phyloP scores from a whole-genome alignment of 2,797 vertebrate genomes.

The Hippocampus kuda region DNA sequence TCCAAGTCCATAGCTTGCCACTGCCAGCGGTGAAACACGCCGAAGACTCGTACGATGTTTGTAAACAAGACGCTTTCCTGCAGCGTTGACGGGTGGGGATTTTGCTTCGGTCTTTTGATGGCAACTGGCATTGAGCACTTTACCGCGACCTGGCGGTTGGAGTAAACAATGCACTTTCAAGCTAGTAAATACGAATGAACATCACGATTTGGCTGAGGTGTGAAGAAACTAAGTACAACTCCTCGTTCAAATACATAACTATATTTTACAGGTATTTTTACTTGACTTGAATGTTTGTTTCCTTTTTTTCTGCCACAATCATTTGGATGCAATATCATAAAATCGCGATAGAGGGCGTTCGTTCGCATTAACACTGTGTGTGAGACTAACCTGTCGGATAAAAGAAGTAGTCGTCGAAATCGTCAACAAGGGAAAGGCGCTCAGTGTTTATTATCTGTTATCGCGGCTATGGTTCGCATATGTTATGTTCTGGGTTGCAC shows the following conservation, averaged over 20 bases:
- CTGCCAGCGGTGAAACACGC: background rate
- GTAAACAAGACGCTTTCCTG: background rate
- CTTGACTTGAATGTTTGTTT: background rate
- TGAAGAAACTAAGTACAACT: background rate
- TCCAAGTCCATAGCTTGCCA: conserved; percentile 42
- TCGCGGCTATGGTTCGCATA: background rate
- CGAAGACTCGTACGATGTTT: background rate
- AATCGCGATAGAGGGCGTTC: background rate
- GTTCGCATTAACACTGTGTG: background rate
- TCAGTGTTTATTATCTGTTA: background rate
- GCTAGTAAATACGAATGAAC: background rate
- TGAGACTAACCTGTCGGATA: background rate
- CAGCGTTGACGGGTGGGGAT: background rate
- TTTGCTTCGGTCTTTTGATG: background rate
- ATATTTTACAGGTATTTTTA: background rate
- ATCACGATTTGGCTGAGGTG: background rate
- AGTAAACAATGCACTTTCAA: background rate
- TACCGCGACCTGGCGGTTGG: background rate
- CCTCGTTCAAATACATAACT: background rate
- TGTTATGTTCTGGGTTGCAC: background rate
- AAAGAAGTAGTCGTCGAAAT: background rate
- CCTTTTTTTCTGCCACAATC: background rate
- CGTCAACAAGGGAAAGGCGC: background rate
- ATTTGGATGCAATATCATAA: background rate
- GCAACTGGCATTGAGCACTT: background rate